Percentiles rank a stretch among this genome's conserved stretches.
Conservation (phyloP, 2,113 vertebrate genomes). For the Tylochromis polylepis region DNA sequence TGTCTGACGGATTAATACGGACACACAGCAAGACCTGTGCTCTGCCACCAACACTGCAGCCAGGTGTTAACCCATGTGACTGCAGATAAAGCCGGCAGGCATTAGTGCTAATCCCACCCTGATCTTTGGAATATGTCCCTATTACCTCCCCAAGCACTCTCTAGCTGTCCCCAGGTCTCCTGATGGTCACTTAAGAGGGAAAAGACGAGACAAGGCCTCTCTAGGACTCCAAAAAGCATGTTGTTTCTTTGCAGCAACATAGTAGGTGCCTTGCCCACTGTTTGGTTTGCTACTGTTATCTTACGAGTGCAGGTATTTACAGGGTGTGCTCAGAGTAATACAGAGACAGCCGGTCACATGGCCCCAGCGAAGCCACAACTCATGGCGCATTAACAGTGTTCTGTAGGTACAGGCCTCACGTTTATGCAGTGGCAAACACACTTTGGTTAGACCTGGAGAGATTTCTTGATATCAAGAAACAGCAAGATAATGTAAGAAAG, state of each 20-base stretch:
- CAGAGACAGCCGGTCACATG: slow-evolving; percentile 24
- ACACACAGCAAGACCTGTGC: slow-evolving; percentile 28
- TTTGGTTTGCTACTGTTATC: slow-evolving; percentile 43
- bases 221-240: slow-evolving; percentile 31
- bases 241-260: slow-evolving; percentile 46
- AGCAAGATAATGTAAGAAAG: slow-evolving; percentile 24
- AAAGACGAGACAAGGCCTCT: slow-evolving; percentile 45
- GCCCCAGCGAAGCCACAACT: slow-evolving; percentile 21
- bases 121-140: slow-evolving; percentile 76
- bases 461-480: slow-evolving; percentile 17
- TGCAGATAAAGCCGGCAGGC: slow-evolving; percentile 71
- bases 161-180: slow-evolving; percentile 52
- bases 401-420: slow-evolving; percentile 12
- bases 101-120: slow-evolving; percentile 76
- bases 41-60: slow-evolving; percentile 55
- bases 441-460: background rate
- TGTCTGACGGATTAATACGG: slow-evolving; percentile 60
- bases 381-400: background rate
- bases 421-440: slow-evolving; percentile 1
- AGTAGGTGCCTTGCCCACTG: slow-evolving; percentile 54
- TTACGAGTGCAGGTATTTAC: slow-evolving; percentile 37
- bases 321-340: slow-evolving; percentile 40
- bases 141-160: slow-evolving; percentile 59
- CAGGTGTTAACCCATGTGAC: slow-evolving; percentile 76
- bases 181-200: slow-evolving; percentile 53